Conservation (phyloP, 2,797 vertebrate species). For the Lithobates sylvaticus region DNA sequence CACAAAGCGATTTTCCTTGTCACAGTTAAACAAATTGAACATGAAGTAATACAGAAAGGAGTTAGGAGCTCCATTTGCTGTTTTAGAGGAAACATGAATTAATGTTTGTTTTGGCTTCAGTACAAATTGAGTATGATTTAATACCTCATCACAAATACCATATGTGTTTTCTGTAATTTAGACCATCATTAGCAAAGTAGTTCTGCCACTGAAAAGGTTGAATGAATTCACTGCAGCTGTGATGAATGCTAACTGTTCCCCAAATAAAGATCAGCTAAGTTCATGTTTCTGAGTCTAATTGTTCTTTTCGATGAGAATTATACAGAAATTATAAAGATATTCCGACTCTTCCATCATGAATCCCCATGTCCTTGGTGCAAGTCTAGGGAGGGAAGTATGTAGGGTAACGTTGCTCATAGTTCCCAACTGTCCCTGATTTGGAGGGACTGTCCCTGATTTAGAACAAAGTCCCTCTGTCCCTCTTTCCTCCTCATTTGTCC, state of each 20-base stretch:
- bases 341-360: too few relatives aligned
- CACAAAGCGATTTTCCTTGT: background rate
- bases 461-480: too few relatives aligned
- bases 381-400: too few relatives aligned
- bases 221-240: slow-evolving; percentile 34
- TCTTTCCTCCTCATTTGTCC: too few relatives aligned
- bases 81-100: slow-evolving; percentile 32
- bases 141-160: slow-evolving; percentile 50
- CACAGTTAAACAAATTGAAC: background rate
- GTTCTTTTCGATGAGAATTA: too few relatives aligned
- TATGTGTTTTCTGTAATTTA: slow-evolving; percentile 50
- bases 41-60: slow-evolving; percentile 1
- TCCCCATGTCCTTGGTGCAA: too few relatives aligned
- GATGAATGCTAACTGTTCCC: slow-evolving; percentile 16
- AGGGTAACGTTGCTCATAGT: too few relatives aligned
- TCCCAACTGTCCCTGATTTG: too few relatives aligned
- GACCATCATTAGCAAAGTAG: slow-evolving; percentile 47
- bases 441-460: too few relatives aligned
- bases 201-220: slow-evolving; percentile 37
- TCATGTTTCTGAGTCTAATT: background rate
- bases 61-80: slow-evolving; percentile 11
- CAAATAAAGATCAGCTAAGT: background rate
- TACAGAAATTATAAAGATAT: too few relatives aligned
- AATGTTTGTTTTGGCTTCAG: slow-evolving; percentile 52
- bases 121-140: slow-evolving; percentile 56